Percentiles rank a stretch among this genome's conserved stretches.
These are phyloP conservation scores for Dolichoris vasculosae DNA, from an alignment of 1,140 invertebrate species.

Conservation along the genomic window DNA sequence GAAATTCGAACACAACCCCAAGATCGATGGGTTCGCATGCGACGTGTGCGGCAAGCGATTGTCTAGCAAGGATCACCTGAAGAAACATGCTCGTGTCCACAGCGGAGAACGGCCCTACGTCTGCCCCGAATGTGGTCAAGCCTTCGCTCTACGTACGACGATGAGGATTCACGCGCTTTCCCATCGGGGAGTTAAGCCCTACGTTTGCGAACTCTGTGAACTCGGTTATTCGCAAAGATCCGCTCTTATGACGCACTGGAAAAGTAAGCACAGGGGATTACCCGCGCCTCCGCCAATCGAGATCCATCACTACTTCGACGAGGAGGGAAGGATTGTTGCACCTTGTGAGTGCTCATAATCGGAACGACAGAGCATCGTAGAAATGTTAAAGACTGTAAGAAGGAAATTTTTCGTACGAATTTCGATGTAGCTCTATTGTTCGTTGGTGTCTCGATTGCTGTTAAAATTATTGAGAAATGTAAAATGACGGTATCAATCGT, in stretches of 20 bases:
- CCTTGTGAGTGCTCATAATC: slow-evolving; percentile 7
- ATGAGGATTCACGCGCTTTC: slow-evolving; percentile 73
- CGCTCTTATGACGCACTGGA: slow-evolving; percentile 72
- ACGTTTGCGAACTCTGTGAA: slow-evolving; percentile 73
- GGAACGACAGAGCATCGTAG: not conserved
- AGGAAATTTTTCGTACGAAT: no score
- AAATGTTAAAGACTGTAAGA: not conserved
- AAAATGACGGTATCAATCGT: no score
- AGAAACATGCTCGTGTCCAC: slow-evolving; percentile 82
- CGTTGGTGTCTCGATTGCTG: no score
- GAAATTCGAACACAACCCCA: slow-evolving; percentile 73
- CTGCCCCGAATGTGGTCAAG: slow-evolving; percentile 77
- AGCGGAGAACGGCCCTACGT: slow-evolving; percentile 83
- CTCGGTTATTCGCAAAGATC: slow-evolving; percentile 73
- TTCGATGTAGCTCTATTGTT: no score
- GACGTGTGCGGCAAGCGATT: slow-evolving; percentile 87
- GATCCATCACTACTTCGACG: slow-evolving; percentile 43
- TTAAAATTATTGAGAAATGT: no score
- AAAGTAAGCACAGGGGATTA: slow-evolving; percentile 54
- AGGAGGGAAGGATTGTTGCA: not conserved
- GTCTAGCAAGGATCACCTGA: slow-evolving; percentile 81
- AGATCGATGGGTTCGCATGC: slow-evolving; percentile 76
- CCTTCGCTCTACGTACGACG: slow-evolving; percentile 73
- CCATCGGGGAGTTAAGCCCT: slow-evolving; percentile 76
- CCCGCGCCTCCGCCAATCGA: slow-evolving; percentile 22